Conservation (phyloP, 2,888 invertebrate genomes). For the Orchesella flavescens region DNA sequence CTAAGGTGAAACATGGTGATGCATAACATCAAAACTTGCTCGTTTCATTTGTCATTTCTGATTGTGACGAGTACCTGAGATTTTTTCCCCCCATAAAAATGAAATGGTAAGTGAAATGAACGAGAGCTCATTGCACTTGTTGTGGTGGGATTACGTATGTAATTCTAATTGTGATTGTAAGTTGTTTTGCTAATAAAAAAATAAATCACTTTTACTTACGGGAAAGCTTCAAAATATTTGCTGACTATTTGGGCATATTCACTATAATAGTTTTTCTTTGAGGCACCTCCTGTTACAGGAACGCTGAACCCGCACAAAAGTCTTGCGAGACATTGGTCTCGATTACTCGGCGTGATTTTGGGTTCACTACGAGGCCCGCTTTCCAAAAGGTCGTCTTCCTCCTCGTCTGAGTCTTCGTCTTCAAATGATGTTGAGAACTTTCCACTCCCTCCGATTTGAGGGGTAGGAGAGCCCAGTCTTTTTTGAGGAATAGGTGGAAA, state of each 20-base stretch:
- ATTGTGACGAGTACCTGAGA: no score
- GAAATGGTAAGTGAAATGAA: no score
- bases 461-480: conserved; percentile 45
- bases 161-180: no score
- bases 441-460: conserved; percentile 24
- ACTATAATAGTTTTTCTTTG: conserved; percentile 59
- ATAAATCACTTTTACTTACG: conserved; percentile 55
- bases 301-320: conserved; percentile 66
- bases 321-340: conserved; percentile 64
- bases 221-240: conserved; percentile 64
- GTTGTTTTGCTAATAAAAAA: no score
- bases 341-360: conserved; percentile 51
- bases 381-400: conserved; percentile 46
- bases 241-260: conserved; percentile 63
- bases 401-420: conserved; percentile 55
- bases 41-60: no score
- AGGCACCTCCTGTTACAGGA: conserved; percentile 57
- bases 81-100: no score
- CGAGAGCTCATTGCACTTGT: no score
- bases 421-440: conserved; percentile 14
- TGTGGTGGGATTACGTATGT: no score
- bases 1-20: not conserved
- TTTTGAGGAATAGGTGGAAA: conserved; percentile 25
- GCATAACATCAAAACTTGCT: no score
- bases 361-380: conserved; percentile 62